Base-by-base conservation (phyloP, 2,888 invertebrate species). In the Aleiodes alternator region DNA sequence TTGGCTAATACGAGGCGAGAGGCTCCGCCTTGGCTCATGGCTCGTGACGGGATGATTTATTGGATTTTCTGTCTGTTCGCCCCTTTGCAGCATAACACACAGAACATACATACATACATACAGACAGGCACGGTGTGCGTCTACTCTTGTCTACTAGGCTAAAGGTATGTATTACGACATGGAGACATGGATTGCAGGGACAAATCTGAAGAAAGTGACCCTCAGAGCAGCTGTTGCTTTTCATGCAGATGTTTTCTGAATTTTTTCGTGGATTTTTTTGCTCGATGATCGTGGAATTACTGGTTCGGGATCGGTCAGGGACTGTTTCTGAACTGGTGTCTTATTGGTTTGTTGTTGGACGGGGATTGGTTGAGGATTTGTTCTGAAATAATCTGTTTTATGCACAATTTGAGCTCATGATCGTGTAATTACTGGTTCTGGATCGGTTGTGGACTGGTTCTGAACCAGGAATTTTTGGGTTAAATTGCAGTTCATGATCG, bases 1-100 rank as follows among this genome's bases (percentile, higher is more conserved):
- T 92, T 92, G 92, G 92, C 91, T 91, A 91, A 91, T 90, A 90
- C 90, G 89, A 90, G 90, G 90, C 89, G 89, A 90, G 90, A 89
- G 88, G 91, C 91, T 90, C 91, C 92, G 92, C 91, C 92, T 92
- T 90, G 89, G 90, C 89, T 90, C 88, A 88, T 90, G 90, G 90
- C 90, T 90, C 90, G 91, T 91, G 91, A 91, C 91, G 90, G 90
- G 90, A 91, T 92, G 91, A 92, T 91, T 89, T 90, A 92, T 92
- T 89, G 90, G 90, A 89, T 90, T 90, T 90, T 90, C 89, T 90
- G 90, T 89, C 88, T 89, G 87, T 86, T 88, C 88, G 88, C 87
- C 88, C 89, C 86, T 43, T 43, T 88, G 85, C 87, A 86, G 82
- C 84, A 85, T 51, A 14, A 68, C 23, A 68, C 85, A 86, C 84